phyloP scores from a whole-genome alignment of 53 echinoderm and acorn worm genomes.

The Apostichopus leukothele region DNA sequence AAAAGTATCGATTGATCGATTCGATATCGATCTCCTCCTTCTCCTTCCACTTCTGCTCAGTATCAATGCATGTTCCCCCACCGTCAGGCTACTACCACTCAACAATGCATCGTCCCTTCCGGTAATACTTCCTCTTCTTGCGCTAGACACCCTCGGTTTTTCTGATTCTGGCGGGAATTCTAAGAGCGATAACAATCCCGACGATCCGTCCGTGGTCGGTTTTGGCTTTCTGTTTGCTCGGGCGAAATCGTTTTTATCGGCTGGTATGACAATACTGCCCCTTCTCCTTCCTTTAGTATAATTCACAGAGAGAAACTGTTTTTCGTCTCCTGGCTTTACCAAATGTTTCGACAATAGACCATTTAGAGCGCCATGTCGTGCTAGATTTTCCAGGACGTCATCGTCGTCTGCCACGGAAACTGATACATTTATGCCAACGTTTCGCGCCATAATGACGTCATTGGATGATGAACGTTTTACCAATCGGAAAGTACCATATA shows the following conservation, averaged over 20 bases:
- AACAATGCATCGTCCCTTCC: not conserved
- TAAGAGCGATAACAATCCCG: not conserved
- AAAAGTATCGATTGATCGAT: not conserved
- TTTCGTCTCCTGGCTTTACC: slow-evolving; percentile 2
- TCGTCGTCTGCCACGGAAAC: slow-evolving; percentile 3
- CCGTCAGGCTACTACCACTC: not conserved
- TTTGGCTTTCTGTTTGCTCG: slow-evolving; percentile 10
- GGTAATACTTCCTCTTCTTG: not conserved
- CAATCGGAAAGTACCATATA: too few relatives aligned
- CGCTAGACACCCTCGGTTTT: not conserved
- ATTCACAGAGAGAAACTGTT: slow-evolving; percentile 33
- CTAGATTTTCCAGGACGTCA: not conserved
- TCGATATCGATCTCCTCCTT: slow-evolving; percentile 25
- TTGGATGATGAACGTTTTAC: too few relatives aligned
- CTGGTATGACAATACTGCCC: slow-evolving; percentile 58
- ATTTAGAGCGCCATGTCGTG: not conserved
- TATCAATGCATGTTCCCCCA: not conserved
- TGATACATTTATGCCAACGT: slow-evolving; percentile 1
- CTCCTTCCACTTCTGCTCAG: not conserved
- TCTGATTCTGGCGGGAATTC: slow-evolving; percentile 4
- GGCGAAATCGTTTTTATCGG: slow-evolving; percentile 6
- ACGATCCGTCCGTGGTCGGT: not conserved
- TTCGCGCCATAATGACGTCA: not conserved
- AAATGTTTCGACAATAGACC: not conserved
- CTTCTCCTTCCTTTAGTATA: slow-evolving; percentile 48